Evolutionary conservation across 2,113 vertebrate species (phyloP).

Genomic region (Amphiprion ocellaris): DNA sequence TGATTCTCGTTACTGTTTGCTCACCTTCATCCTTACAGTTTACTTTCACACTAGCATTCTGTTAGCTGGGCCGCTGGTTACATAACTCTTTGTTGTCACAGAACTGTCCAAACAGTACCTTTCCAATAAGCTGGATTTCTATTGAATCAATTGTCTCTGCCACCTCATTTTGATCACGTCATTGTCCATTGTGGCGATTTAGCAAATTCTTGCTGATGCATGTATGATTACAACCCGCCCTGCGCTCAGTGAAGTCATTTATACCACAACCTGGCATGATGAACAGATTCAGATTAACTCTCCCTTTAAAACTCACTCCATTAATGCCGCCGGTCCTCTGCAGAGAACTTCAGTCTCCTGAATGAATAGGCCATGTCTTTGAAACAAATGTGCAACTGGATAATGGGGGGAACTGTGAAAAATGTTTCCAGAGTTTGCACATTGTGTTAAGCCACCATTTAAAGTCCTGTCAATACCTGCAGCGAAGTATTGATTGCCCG

Average conservation of each 20-base stretch:
- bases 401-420: slow-evolving; percentile 62
- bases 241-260: slow-evolving; percentile 35
- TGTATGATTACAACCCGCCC: slow-evolving; percentile 16
- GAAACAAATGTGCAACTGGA: slow-evolving; percentile 68
- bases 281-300: slow-evolving; percentile 48
- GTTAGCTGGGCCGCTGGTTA: not conserved
- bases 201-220: not conserved
- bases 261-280: slow-evolving; percentile 19
- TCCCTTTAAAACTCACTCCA: slow-evolving; percentile 44
- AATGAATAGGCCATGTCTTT: slow-evolving; percentile 57
- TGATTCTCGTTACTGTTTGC: not conserved
- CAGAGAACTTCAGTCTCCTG: slow-evolving; percentile 22
- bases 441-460: slow-evolving; percentile 77
- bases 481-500: slow-evolving; percentile 66
- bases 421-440: slow-evolving; percentile 70
- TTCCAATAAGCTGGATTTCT: not conserved
- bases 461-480: slow-evolving; percentile 77
- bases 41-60: not conserved
- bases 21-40: not conserved
- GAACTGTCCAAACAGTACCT: not conserved
- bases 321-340: slow-evolving; percentile 17
- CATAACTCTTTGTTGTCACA: not conserved
- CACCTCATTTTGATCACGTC: slow-evolving; percentile 18
- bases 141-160: not conserved
- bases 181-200: slow-evolving; percentile 8